Base-by-base conservation (phyloP, 1,140 invertebrate genomes). In the Aporrectodea caliginosa region DNA sequence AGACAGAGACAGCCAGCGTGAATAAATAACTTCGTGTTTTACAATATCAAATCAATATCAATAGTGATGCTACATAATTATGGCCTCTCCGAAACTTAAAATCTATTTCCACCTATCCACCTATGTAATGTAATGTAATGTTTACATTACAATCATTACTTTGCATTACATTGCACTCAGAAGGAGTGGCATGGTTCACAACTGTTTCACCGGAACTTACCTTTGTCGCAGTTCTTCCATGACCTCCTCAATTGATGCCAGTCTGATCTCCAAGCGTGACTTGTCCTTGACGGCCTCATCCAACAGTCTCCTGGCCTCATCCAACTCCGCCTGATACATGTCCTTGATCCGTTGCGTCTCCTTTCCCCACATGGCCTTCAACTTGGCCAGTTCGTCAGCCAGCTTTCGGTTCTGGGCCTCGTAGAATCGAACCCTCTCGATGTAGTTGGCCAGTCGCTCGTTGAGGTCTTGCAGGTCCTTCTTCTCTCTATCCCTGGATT, bases 221-320 rank as follows among this genome's bases (percentile, higher is more conserved):
- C 85, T 83, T 82, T 82, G 84, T 33, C 81, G 73, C 34, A 85
- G 75, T 30, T 86, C 83, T 35, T 85, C 81, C 70, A 86, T 82
- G 75, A 87, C 83, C 34, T 88, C 85, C 35, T 82, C 79, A 30
- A 78, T 70, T 29, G 77, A 73, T 16, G 78, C 43, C 71, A 33
- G 2, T 70, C 58, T 35, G 35, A 79, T 80, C 76, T 83, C 82
- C 29, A 82, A 75, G n/a, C 71, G 43, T 12, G 80, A 80, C 73
- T 79, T 81, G 29, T 83, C 82, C 73, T 83, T 82, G 35, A 74
- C 79, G 29, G 82, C 82, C 31, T 83, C 82, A 43, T 82, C 83
- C 58, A 83, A 78, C 33, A 82, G 69, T 27, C 78, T 68, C n/a
- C 82, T 75, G 43, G 82, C 82, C 90, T 82, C 78, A 34, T 82